A percentile compares a stretch with the other conserved stretches of the same genome.
These are phyloP conservation scores for Cancer borealis DNA, from an alignment of 2,888 invertebrate genomes.

Conservation along the genomic window DNA sequence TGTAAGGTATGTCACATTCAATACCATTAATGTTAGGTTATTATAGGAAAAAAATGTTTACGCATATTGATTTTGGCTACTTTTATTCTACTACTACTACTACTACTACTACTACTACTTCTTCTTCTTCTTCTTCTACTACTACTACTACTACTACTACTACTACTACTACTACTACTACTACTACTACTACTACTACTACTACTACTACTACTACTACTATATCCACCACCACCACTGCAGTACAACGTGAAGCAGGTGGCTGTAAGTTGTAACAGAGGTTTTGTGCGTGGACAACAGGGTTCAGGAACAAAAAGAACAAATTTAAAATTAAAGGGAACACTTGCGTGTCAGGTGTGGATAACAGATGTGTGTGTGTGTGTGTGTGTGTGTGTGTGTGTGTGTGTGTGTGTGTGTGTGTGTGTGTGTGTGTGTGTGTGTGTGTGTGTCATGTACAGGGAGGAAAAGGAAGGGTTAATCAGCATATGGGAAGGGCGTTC, in stretches of 20 bases:
- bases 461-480: not conserved
- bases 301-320: not conserved
- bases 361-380: conserved; percentile 21
- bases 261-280: not conserved
- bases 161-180: not conserved
- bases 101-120: conserved; percentile 17
- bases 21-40: not conserved
- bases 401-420: not conserved
- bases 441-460: not conserved
- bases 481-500: not conserved
- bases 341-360: conserved; percentile 17
- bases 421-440: conserved; percentile 20
- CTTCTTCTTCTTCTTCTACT: not conserved
- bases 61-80: not conserved
- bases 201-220: not conserved
- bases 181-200: conserved; percentile 10
- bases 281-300: not conserved
- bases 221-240: not conserved
- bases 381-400: conserved; percentile 22
- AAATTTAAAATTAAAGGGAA: not conserved
- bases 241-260: not conserved
- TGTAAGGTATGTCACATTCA: not conserved
- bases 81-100: not conserved
- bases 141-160: conserved; percentile 4
- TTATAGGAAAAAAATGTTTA: not conserved